Evolutionary conservation across 2,113 vertebrate species (phyloP), one percentile per base, ranked within the genome.

Genomic region (Tetrao urogallus): DNA sequence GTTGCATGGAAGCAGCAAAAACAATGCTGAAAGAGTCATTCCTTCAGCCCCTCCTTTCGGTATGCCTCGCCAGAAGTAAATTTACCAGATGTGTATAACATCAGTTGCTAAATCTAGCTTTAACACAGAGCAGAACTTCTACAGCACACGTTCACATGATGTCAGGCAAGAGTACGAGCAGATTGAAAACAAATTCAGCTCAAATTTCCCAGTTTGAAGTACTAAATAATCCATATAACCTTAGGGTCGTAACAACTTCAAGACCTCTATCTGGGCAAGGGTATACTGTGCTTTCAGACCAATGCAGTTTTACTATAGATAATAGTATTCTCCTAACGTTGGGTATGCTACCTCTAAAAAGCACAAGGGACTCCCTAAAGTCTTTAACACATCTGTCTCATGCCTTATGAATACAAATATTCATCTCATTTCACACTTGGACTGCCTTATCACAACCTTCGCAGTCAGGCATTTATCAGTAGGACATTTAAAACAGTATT

Each of bases 1-100:
- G 24, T 57, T 98, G 30, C 97, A 96, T 8, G 96, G 96, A 72
- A 97, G 82, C 80, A 94, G 81, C 82, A 97, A 80, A 64, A 95
- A 82, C 75, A 60, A 86, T 47, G 36, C 0, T 0, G 96, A 95
- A 74, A 58, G 28, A 11, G 45, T 30, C 63, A 87, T 54, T 67
- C 95, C 93, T 50, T 90, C 95, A 27, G 94, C 90, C 30, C 95
- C 95, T 82, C 90, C 93, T 52, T 56, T 93, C 30, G 97, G 97
- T 97, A 94, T 52, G 94, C 30, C 17, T 91, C 73, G 38, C 63
- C 71, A 84, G 78, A 88, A 94, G 86, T 64, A 72, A 42, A 11
- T 72, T 72, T 25, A 65, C 30, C 86, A 83, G 64, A 81, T 65
- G 89, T 88, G 76, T 0, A 89, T 92, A 73, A 70, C 80, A 72